Evolutionary conservation across 2,113 vertebrate species (phyloP).

Genomic region (Scophthalmus maximus): DNA sequence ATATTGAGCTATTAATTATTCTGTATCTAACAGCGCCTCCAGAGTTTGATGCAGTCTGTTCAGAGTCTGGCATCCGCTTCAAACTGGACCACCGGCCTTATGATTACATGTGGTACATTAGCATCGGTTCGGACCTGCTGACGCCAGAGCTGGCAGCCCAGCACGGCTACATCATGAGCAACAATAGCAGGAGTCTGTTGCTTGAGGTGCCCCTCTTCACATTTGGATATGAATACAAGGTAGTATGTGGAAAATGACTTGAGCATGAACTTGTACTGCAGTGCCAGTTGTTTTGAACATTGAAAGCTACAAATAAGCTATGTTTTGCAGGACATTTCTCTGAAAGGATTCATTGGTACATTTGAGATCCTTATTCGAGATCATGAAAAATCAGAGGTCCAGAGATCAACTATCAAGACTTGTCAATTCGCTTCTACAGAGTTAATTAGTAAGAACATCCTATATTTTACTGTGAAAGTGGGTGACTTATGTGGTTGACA

Average conservation of each 20-base stretch:
- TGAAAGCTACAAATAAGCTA: not conserved
- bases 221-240: slow-evolving; percentile 69
- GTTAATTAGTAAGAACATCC: slow-evolving; percentile 60
- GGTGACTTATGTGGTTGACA: not conserved
- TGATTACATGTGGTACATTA: slow-evolving; percentile 65
- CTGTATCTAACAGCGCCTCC: slow-evolving; percentile 56
- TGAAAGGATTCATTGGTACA: slow-evolving; percentile 58
- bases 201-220: slow-evolving; percentile 72
- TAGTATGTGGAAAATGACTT: slow-evolving; percentile 3
- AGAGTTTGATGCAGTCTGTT: slow-evolving; percentile 43
- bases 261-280: not conserved
- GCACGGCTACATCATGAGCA: slow-evolving; percentile 69
- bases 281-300: not conserved
- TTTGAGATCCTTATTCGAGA: slow-evolving; percentile 63
- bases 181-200: slow-evolving; percentile 53
- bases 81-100: slow-evolving; percentile 42
- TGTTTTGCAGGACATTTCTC: slow-evolving; percentile 46
- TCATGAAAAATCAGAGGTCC: slow-evolving; percentile 10
- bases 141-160: slow-evolving; percentile 62
- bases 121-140: slow-evolving; percentile 46
- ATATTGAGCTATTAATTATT: fast-evolving
- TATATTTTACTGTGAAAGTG: too few relatives aligned
- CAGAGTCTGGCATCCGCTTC: slow-evolving; percentile 65
- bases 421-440: slow-evolving; percentile 61
- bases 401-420: slow-evolving; percentile 28